phyloP scores from a whole-genome alignment of 2,113 vertebrate species.

The Pollachius pollachius region DNA sequence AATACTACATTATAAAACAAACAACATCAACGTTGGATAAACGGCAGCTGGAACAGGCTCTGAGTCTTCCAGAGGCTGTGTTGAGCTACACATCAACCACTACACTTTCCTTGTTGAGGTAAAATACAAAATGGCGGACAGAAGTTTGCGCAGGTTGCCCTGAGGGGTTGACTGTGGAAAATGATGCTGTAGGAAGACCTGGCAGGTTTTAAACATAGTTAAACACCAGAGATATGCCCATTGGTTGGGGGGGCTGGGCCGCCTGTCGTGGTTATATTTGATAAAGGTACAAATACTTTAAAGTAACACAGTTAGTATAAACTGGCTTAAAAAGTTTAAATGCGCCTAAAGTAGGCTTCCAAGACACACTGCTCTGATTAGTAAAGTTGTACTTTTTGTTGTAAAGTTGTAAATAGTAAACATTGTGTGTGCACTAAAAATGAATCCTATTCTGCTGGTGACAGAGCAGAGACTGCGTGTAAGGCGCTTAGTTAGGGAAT shows the following conservation, averaged over 20 bases:
- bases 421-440: neutral
- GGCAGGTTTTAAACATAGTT: neutral
- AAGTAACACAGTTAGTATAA: no score
- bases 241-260: neutral
- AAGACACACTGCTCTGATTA: no score
- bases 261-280: neutral
- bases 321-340: neutral
- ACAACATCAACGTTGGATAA: slow-evolving; percentile 38
- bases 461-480: neutral
- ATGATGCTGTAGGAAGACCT: slow-evolving; percentile 73
- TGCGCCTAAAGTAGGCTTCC: neutral
- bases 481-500: slow-evolving; percentile 1
- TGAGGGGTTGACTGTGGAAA: slow-evolving; percentile 81
- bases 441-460: neutral
- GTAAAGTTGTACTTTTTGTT: no score
- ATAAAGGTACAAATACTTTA: neutral
- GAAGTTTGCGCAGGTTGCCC: slow-evolving; percentile 66
- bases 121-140: slow-evolving; percentile 53
- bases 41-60: slow-evolving; percentile 50
- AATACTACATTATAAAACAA: slow-evolving; percentile 50
- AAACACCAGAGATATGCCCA: neutral
- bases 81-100: slow-evolving; percentile 41
- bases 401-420: no score
- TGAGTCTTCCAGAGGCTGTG: slow-evolving; percentile 34
- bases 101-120: slow-evolving; percentile 52